These are phyloP conservation scores for Gonioctena quinquepunctata DNA, from an alignment of 1,140 invertebrate species.

Conservation along the genomic window DNA sequence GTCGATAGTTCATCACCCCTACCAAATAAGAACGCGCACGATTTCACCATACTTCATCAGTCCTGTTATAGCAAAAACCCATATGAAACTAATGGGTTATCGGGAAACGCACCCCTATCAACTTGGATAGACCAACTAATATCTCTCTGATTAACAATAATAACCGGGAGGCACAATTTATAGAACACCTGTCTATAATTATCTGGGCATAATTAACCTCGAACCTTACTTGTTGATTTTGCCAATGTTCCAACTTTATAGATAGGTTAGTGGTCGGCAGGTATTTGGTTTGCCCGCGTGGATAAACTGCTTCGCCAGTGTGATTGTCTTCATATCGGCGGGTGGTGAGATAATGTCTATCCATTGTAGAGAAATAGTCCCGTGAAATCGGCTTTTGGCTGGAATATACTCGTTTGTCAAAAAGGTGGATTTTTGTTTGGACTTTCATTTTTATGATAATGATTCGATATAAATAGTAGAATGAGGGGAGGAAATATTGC, in stretches of 20 bases:
- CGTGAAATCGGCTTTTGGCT: too few relatives aligned
- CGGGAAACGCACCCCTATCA: constrained; percentile 21
- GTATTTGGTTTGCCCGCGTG: constrained; percentile 3
- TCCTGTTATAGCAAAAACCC: background rate
- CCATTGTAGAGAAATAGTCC: too few relatives aligned
- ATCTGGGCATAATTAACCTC: constrained; percentile 36
- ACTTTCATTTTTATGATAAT: too few relatives aligned
- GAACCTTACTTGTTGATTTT: constrained; percentile 35
- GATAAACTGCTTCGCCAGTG: background rate
- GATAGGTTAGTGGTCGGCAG: background rate
- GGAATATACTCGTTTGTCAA: too few relatives aligned
- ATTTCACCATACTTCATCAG: background rate
- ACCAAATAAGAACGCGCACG: background rate
- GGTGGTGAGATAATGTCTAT: too few relatives aligned
- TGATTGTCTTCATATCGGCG: background rate
- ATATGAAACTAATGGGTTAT: constrained; percentile 24
- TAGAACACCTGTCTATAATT: constrained; percentile 38
- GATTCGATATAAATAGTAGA: too few relatives aligned
- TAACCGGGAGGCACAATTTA: constrained; percentile 33
- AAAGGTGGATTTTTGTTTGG: too few relatives aligned
- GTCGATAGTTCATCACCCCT: background rate
- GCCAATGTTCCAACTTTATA: constrained; percentile 27
- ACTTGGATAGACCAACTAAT: constrained; percentile 27
- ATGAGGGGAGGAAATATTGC: too few relatives aligned
- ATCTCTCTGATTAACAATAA: constrained; percentile 36